Evolutionary conservation across 2,888 invertebrate genomes (phyloP), one percentile per base, ranked within the genome.

Genomic region (Dyspetes luteomarginatus): DNA sequence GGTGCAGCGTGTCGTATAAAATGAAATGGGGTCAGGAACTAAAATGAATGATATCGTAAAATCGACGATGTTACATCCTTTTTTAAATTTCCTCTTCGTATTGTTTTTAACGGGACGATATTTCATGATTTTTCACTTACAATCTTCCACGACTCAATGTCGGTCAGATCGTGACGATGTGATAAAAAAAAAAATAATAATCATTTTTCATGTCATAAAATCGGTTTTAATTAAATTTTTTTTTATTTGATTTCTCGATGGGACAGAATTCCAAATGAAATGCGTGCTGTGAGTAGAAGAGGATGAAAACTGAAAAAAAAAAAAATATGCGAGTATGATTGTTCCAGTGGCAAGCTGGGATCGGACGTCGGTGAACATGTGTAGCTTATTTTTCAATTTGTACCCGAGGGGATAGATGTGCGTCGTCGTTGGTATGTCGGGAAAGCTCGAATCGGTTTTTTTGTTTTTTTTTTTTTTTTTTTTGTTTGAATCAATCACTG

Each of bases 351-450:
- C 12, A 5, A 50, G 52, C 43, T 73, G 12, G 24, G 17, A 50
- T 12, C 22, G 55, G 55, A 58, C 50, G 26, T 56, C 41, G 48
- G 75, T 62, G 84, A 84, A 89, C 87, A 87, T 85, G 84, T 89
- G 88, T 86, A 88, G 84, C 86, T 89, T 89, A 89, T 88, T 90
- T 90, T 90, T 89, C 88, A 89, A 90, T 90, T 88, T 89, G 84
- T 86, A 85, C 82, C 79, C 17, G n/a, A 55, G 50, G 15, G 52
- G 43, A 30, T 50, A 41, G 48, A 19, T 80, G 81, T 81, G 58
- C 79, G 65, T 77, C 62, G 65, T 84, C 83, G 45, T 80, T 71
- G 78, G 82, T 65, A 56, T 64, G 64, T 58, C 60, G 74, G 45
- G 73, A 77, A 79, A 83, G 83, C 82, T 24, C 9, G 50, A 55